Percentiles rank a stretch among this genome's conserved stretches.
phyloP scores from a whole-genome alignment of 2,888 invertebrate species.

The Eristalinus sepulchralis region DNA sequence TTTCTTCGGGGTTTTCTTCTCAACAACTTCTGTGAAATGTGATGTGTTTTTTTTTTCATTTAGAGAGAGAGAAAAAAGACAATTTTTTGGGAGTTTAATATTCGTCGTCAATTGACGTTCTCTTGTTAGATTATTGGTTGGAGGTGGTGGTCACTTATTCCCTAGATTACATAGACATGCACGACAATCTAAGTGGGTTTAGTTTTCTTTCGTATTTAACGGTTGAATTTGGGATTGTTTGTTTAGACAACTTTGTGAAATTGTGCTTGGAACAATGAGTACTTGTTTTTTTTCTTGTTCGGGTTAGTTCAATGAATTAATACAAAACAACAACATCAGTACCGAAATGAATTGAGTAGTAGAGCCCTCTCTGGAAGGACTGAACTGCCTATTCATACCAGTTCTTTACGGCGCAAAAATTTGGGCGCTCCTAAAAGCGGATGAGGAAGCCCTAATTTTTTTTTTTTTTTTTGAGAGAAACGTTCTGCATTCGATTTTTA shows the following conservation, averaged over 20 bases:
- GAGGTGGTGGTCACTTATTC: not conserved
- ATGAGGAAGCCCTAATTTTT: no score
- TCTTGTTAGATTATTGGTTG: not conserved
- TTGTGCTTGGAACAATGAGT: not conserved
- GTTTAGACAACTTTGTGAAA: not conserved
- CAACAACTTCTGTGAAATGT: slow-evolving; percentile 67
- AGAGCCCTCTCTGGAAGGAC: no score
- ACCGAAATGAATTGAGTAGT: no score
- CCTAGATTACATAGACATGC: not conserved
- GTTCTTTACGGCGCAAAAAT: no score
- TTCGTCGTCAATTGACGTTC: not conserved
- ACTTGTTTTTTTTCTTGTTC: not conserved
- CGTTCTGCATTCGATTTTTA: no score
- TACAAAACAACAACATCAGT: not conserved
- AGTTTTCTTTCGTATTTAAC: not conserved
- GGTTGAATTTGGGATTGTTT: not conserved
- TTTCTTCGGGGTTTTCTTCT: slow-evolving; percentile 53
- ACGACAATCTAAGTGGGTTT: not conserved
- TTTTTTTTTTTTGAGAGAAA: no score
- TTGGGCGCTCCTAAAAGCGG: no score
- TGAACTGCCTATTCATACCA: no score
- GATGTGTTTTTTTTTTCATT: not conserved
- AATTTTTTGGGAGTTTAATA: not conserved
- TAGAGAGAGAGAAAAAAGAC: not conserved
- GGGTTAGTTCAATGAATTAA: not conserved